A percentile compares a stretch with the other conserved stretches of the same genome.
phyloP scores from a whole-genome alignment of 2,113 vertebrate species.

The Hiodon alosoides region DNA sequence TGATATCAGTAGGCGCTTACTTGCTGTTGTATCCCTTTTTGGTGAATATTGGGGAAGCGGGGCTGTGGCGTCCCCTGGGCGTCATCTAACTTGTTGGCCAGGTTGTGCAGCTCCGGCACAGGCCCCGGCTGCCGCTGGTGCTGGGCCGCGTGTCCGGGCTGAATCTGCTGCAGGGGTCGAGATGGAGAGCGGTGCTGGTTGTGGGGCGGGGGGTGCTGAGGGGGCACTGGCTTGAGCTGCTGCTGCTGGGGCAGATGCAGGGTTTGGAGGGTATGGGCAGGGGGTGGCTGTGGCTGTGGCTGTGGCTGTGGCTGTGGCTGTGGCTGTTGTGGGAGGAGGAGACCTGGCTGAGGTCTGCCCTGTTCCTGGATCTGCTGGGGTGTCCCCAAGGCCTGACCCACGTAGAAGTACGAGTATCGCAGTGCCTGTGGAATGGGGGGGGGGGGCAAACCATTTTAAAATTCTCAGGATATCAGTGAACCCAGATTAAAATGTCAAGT shows the following conservation, averaged over 20 bases:
- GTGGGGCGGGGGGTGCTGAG: slow-evolving; percentile 67
- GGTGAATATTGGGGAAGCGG: slow-evolving; percentile 70
- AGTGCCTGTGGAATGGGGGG: slow-evolving; percentile 65
- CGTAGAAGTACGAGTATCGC: slow-evolving; percentile 81
- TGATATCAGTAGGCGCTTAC: slow-evolving; percentile 43
- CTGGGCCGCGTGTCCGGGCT: slow-evolving; percentile 51
- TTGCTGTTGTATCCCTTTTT: slow-evolving; percentile 63
- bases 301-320: too few species aligned
- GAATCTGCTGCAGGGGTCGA: slow-evolving; percentile 70
- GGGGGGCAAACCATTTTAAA: background rate
- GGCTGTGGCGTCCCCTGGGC: slow-evolving; percentile 51
- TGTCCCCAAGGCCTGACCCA: slow-evolving; percentile 74
- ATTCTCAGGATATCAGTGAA: background rate
- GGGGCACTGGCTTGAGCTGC: slow-evolving; percentile 72
- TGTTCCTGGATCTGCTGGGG: slow-evolving; percentile 69
- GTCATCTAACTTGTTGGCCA: slow-evolving; percentile 51
- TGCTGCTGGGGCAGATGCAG: slow-evolving; percentile 57
- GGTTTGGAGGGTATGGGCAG: slow-evolving; percentile 37
- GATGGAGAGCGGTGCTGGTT: slow-evolving; percentile 63
- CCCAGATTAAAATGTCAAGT: background rate
- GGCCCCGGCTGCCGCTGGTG: slow-evolving; percentile 63
- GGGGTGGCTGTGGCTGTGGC: slow-evolving; percentile 39
- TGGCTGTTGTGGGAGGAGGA: slow-evolving; percentile 55
- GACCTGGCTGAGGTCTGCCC: slow-evolving; percentile 61
- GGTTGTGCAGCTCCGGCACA: slow-evolving; percentile 51